A percentile compares a stretch with the other conserved stretches of the same genome.
Conservation (phyloP, 2,113 vertebrate genomes). For the Cavia aperea region DNA sequence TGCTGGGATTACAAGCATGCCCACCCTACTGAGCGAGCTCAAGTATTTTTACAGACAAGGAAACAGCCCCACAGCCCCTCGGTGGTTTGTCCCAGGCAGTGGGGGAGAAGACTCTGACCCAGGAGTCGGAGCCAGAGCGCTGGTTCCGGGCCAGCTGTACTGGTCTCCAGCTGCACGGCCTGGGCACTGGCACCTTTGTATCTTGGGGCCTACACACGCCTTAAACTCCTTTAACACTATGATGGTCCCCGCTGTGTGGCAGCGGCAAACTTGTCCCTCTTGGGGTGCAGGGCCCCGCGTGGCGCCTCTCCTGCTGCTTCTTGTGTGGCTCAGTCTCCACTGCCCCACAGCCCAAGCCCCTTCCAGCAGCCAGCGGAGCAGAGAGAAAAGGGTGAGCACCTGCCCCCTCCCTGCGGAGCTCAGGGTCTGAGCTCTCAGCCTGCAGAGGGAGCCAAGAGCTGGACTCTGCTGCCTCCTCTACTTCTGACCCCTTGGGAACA, state of each 20-base stretch:
- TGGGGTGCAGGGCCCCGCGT: not conserved
- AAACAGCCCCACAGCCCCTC: not conserved
- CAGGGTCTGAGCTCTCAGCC: not conserved
- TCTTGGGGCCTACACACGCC: not conserved
- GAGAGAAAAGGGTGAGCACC: not conserved
- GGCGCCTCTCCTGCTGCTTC: not conserved
- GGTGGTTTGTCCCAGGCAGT: not conserved
- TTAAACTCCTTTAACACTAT: not conserved
- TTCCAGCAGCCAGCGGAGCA: not conserved
- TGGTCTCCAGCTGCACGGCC: not conserved
- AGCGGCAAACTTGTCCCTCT: not conserved
- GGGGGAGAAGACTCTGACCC: not conserved
- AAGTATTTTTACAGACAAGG: conserved; percentile 4
- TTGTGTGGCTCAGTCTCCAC: no score
- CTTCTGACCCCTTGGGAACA: not conserved
- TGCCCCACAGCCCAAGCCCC: not conserved
- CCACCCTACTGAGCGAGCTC: not conserved
- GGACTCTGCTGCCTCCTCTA: not conserved
- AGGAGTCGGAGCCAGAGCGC: not conserved
- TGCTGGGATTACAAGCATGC: not conserved
- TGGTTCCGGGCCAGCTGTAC: not conserved
- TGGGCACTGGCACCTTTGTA: not conserved
- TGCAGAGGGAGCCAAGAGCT: not conserved
- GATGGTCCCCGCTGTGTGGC: not conserved
- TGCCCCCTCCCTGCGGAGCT: not conserved